Base-by-base conservation (phyloP, 2,113 vertebrate genomes). In the Lampris incognitus region DNA sequence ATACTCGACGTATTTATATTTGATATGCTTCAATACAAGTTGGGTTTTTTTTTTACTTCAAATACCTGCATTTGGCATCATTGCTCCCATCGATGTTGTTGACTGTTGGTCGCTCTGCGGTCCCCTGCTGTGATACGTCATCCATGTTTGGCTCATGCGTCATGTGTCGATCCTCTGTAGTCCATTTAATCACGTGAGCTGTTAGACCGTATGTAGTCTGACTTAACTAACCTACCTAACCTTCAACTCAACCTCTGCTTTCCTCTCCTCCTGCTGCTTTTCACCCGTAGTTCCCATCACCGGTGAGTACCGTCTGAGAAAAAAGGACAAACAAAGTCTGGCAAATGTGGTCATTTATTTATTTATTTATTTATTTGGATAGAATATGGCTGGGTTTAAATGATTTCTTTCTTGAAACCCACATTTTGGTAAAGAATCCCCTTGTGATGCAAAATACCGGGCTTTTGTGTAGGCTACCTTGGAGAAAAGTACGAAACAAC, bases 211-310 rank as follows among this genome's bases (percentile, higher is more conserved):
- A 38, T 73, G n/a, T 7, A 65, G 4, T 58, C 5, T 69, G 3
- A 4, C 65, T 60, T 24, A 76, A 69, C 71, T 49, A 52, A 49
- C 69, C 55, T n/a, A 48, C 42, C 49, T 36, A 38, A 63, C 38
- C 41, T 63, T 39, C 44, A 58, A 82, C 78, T 78, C 54, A 88
- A 79, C 57, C 6, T 81, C 68, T 81, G 9, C 79, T 86, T 68
- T 85, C 79, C 60, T 90, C 92, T 93, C 92, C 93, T 90, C 69
- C 82, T 88, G 95, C 96, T 96, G 95, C 96, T 92, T 91, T 24
- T 94, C 85, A 92, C 75, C 49, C 72, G 91, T 95, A 99, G 98
- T 99, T 91, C 98, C 98, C 87, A 99, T 99, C 91, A 99, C 97
- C 84, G 98, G 98, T 99, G 94, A 97, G 98, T 91, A 62, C 10